Evolutionary conservation across 2,888 invertebrate genomes (phyloP).

Genomic region (Isoperla grammatica): DNA sequence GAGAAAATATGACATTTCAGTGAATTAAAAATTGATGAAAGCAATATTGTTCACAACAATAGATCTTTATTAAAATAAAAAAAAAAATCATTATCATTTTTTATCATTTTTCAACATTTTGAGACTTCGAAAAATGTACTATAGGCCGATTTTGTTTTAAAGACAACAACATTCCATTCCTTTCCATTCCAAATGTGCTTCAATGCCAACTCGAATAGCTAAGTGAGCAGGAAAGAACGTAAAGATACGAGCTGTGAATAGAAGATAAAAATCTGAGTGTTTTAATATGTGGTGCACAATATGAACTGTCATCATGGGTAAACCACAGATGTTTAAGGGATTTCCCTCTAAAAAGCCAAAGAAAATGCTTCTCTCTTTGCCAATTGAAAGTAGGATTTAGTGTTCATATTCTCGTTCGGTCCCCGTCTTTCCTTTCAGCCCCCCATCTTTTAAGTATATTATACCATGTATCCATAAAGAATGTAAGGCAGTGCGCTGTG

Average conservation of each 20-base stretch:
- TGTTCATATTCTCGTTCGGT: constrained; percentile 8
- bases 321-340: neutral
- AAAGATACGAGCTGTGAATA: neutral
- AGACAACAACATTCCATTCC: no score
- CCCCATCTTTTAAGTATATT: constrained; percentile 13
- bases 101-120: no score
- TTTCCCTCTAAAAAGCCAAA: neutral
- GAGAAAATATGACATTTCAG: no score
- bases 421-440: neutral
- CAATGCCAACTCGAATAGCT: no score
- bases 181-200: no score
- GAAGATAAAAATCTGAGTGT: constrained; percentile 1
- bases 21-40: no score
- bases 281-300: constrained; percentile 13
- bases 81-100: no score
- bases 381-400: constrained; percentile 17
- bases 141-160: no score
- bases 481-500: neutral
- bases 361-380: neutral
- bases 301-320: constrained; percentile 6
- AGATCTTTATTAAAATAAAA: no score
- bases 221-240: no score
- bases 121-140: no score
- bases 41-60: no score
- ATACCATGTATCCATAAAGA: constrained; percentile 16